phyloP scores from a whole-genome alignment of 2,888 invertebrate species.

The Cecidostiba fungosa region DNA sequence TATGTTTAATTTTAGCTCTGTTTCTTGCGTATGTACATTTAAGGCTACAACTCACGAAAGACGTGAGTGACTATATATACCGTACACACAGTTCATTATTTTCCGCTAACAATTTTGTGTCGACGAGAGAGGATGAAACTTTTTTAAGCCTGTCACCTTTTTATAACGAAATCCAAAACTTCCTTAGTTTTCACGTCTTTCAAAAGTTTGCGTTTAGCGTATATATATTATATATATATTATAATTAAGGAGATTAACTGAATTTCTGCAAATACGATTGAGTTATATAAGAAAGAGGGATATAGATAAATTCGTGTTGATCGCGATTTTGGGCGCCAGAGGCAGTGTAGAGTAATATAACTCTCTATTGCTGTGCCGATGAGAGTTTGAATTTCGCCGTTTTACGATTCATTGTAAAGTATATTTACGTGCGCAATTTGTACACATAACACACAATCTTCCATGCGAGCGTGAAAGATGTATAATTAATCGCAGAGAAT shows the following conservation, averaged over 20 bases:
- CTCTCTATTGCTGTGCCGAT: not conserved
- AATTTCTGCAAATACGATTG: conserved; percentile 23
- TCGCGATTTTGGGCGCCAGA: conserved; percentile 44
- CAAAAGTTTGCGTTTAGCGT: conserved; percentile 26
- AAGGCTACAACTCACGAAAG: conserved; percentile 22
- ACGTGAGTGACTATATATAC: not conserved
- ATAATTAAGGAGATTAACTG: too few species aligned
- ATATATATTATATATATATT: too few species aligned
- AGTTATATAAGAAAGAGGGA: not conserved
- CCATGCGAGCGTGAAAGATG: conserved; percentile 48
- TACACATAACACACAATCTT: conserved; percentile 34
- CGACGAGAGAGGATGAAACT: not conserved
- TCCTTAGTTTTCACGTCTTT: conserved; percentile 28
- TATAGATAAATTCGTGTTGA: conserved; percentile 52
- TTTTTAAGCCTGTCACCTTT: not conserved
- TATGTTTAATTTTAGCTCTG: conserved; percentile 6
- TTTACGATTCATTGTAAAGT: conserved; percentile 51
- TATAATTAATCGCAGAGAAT: conserved; percentile 21
- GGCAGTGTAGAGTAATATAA: not conserved
- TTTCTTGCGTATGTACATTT: conserved; percentile 33
- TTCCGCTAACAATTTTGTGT: not conserved
- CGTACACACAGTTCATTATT: not conserved
- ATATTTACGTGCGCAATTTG: conserved; percentile 28
- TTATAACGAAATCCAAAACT: conserved; percentile 7
- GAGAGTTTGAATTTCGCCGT: conserved; percentile 19